A percentile compares a stretch with the other conserved stretches of the same genome.
phyloP scores from a whole-genome alignment of 1,140 invertebrate genomes.

The Halesus radiatus region DNA sequence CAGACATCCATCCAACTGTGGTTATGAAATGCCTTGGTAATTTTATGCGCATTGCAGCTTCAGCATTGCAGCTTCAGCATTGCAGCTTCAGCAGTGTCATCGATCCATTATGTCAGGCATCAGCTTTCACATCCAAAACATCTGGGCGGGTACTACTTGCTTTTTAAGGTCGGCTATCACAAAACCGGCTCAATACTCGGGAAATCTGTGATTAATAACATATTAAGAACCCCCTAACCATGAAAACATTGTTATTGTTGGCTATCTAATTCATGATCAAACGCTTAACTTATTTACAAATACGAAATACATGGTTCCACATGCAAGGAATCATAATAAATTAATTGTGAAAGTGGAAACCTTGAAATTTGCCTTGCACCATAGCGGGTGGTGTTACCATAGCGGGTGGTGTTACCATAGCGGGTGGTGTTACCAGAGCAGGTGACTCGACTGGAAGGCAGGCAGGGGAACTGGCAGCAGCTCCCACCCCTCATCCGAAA shows the following conservation, averaged over 20 bases:
- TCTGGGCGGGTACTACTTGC: too few relatives aligned
- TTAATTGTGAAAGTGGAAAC: neutral
- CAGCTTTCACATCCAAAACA: too few relatives aligned
- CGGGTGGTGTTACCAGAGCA: neutral
- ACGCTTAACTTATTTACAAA: neutral
- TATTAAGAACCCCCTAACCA: slow-evolving; percentile 5
- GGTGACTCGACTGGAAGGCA: neutral
- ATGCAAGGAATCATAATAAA: slow-evolving; percentile 7
- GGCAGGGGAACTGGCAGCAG: neutral
- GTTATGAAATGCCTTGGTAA: too few relatives aligned
- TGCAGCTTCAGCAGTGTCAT: too few relatives aligned
- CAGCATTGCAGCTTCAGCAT: too few relatives aligned
- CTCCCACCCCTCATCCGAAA: neutral
- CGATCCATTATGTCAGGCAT: too few relatives aligned
- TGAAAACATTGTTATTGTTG: neutral
- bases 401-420: too few relatives aligned
- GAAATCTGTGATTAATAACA: slow-evolving; percentile 3
- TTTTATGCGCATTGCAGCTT: too few relatives aligned
- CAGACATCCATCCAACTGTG: too few relatives aligned
- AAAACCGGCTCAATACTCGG: neutral
- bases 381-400: too few relatives aligned
- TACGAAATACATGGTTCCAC: neutral
- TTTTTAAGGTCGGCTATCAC: neutral
- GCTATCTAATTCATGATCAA: neutral
- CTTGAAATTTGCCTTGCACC: neutral